Percentiles rank a stretch among this genome's conserved stretches.
Evolutionary conservation across 2,888 invertebrate genomes (phyloP).

Genomic region (Litoditis marina): DNA sequence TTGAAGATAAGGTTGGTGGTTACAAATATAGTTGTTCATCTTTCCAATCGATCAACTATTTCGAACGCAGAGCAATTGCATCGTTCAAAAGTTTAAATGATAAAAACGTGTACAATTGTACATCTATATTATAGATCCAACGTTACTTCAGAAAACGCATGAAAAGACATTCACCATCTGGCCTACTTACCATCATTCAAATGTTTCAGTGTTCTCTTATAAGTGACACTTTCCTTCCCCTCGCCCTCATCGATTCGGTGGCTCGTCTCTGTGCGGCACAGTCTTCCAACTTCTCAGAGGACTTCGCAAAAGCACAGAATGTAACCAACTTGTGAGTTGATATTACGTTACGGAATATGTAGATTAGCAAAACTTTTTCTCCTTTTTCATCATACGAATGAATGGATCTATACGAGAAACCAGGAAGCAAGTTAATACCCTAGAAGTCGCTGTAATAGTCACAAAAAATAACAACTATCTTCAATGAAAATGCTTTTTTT

Average conservation of each 20-base stretch:
- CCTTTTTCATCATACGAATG: background rate
- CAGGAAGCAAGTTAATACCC: too few species aligned
- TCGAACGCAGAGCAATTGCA: too few species aligned
- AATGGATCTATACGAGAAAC: too few species aligned
- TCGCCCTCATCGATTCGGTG: slow-evolving; percentile 30
- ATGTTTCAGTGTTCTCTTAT: slow-evolving; percentile 26
- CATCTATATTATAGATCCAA: background rate
- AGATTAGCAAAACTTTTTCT: background rate
- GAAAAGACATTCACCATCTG: too few species aligned
- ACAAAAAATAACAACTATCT: too few species aligned
- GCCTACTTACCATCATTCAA: background rate
- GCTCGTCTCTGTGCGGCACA: slow-evolving; percentile 29
- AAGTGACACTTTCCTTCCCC: slow-evolving; percentile 32
- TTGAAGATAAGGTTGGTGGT: slow-evolving; percentile 52
- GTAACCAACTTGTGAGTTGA: slow-evolving; percentile 20
- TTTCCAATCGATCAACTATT: too few species aligned
- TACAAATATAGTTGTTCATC: too few species aligned
- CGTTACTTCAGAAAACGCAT: too few species aligned
- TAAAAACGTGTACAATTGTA: too few species aligned
- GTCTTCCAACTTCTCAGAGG: slow-evolving; percentile 24
- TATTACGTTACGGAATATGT: background rate
- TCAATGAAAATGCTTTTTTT: too few species aligned
- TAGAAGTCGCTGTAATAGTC: too few species aligned
- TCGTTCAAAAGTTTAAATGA: too few species aligned
- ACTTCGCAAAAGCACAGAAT: slow-evolving; percentile 22